Evolutionary conservation across 2,888 invertebrate genomes (phyloP).

Genomic region (Acrobasis consociella): DNA sequence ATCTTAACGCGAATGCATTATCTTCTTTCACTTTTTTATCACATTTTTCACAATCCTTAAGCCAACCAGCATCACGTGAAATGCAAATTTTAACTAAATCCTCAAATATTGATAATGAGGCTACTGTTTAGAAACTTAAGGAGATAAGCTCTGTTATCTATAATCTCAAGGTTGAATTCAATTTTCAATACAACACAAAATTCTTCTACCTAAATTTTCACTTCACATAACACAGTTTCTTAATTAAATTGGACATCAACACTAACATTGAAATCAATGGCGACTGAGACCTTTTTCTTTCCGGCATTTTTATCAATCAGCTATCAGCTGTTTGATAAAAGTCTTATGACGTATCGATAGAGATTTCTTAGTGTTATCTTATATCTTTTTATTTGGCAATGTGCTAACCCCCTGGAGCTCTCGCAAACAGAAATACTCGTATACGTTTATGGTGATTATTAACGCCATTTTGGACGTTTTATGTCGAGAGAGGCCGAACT

Average conservation of each 20-base stretch:
- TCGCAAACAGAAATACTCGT: not conserved
- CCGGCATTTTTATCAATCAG: constrained; percentile 52
- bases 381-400: constrained; percentile 28
- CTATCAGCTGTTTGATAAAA: constrained; percentile 50
- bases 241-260: not conserved
- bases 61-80: constrained; percentile 16
- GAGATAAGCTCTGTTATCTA: constrained; percentile 26
- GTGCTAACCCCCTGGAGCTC: constrained; percentile 9
- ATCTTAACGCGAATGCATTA: not conserved
- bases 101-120: constrained; percentile 26
- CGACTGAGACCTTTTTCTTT: constrained; percentile 53
- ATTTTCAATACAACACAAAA: not conserved
- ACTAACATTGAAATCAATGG: constrained; percentile 33
- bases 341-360: constrained; percentile 42
- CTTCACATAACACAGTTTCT: not conserved
- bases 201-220: not conserved
- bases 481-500: not conserved
- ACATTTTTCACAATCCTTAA: not conserved
- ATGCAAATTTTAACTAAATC: constrained; percentile 25
- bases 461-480: constrained; percentile 7
- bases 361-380: constrained; percentile 35
- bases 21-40: not conserved
- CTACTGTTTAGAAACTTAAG: constrained; percentile 19
- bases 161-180: constrained; percentile 16
- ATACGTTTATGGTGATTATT: not conserved